Evolutionary conservation across 1,140 invertebrate genomes (phyloP), one percentile per base, ranked within the genome.

Genomic region (Daktulosphaira vitifoliae): DNA sequence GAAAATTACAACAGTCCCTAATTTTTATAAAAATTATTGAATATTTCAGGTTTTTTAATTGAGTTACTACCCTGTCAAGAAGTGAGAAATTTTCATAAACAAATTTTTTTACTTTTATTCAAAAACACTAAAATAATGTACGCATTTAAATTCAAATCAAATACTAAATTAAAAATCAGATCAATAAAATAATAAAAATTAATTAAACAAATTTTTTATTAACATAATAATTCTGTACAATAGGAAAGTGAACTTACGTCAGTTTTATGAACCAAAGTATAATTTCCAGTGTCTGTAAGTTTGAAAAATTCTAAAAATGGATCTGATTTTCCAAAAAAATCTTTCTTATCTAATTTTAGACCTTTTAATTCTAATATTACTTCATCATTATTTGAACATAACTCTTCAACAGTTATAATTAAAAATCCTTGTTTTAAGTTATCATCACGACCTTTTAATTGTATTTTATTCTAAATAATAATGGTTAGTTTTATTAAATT

Each of bases 281-380:
- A 77, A 20, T 72, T 72, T 22, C 75, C 74, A 71, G 79, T 78
- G 62, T 78, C 73, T 39, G 74, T 77, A 8, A 74, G 71, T 68
- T 78, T 77, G 29, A 71, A 75, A 56, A 83, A 76, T 69, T 81
- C 80, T 49, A 82, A 71, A 70, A 81, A 82, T 9, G 80, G 80
- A 71, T 80, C 79, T 33, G 78, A 81, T 71, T 79, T 80, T 18
- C 79, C 78, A 70, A 82, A 73, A 67, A 77, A 81, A 71, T 81
- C 77, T 75, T 80, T 76, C 65, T 75, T 76, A 25, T 76, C 76
- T 13, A 77, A 69, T 16, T 74, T 71, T 46, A 71, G 68, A 7
- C 75, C 76, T 68, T 69, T 72, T 67, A 78, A 76, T 69, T 75
- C 75, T 39, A 75, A 70, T 48, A 67, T 70, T 50, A 81, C 79